These are phyloP conservation scores for Magallana angulata DNA, from an alignment of 1,140 invertebrate species.

Conservation along the genomic window DNA sequence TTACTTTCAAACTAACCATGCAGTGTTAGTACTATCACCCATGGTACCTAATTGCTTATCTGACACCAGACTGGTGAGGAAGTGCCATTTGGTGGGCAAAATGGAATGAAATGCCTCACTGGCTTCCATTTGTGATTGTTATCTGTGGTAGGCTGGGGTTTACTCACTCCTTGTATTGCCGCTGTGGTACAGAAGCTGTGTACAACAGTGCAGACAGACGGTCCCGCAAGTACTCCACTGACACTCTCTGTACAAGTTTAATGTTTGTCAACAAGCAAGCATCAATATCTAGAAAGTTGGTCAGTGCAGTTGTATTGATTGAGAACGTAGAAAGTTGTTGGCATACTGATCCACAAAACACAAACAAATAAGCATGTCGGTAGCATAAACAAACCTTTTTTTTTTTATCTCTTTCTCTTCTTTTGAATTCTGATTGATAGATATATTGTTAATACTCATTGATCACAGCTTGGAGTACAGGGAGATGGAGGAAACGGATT, in stretches of 20 bases:
- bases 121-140: conserved; percentile 30
- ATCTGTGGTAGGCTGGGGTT: neutral
- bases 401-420: neutral
- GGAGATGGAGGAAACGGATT: neutral
- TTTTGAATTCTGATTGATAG: no score
- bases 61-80: conserved; percentile 11
- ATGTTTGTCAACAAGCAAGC: neutral
- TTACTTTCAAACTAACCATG: neutral
- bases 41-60: conserved; percentile 34
- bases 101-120: conserved; percentile 30
- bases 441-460: neutral
- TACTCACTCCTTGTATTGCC: neutral
- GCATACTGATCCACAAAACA: neutral
- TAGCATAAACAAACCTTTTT: neutral
- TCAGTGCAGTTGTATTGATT: conserved; percentile 27
- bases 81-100: conserved; percentile 22
- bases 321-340: neutral
- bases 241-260: neutral
- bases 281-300: neutral
- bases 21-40: conserved; percentile 30
- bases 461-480: neutral
- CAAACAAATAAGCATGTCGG: neutral
- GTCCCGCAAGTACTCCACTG: neutral
- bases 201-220: conserved; percentile 1
- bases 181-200: neutral